Percentiles rank a stretch among this genome's conserved stretches.
phyloP scores from a whole-genome alignment of 2,888 invertebrate genomes.

The Spicauda simplicius region DNA sequence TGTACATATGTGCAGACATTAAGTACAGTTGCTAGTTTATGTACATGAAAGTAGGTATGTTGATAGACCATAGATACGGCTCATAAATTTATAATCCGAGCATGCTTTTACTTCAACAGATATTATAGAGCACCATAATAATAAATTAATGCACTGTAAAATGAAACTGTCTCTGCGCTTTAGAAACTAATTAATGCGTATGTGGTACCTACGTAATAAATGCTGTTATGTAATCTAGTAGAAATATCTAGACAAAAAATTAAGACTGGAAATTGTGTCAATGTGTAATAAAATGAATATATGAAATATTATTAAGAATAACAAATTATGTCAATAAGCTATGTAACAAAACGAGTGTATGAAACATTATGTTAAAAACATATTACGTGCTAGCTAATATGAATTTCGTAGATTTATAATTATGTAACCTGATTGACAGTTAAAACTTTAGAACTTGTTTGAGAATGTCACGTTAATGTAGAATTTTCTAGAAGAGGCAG shows the following conservation, averaged over 20 bases:
- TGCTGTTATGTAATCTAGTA: background rate
- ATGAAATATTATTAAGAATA: no score
- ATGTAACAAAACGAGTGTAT: no score
- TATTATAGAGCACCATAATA: conserved; percentile 15
- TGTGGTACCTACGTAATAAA: conserved; percentile 3
- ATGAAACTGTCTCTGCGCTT: conserved; percentile 27
- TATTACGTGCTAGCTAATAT: no score
- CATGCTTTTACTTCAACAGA: background rate
- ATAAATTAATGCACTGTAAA: conserved; percentile 26
- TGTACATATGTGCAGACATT: no score
- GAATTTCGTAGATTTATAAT: no score
- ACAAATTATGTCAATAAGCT: no score
- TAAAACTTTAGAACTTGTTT: no score
- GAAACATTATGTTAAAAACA: no score
- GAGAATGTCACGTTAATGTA: no score
- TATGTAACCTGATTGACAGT: no score
- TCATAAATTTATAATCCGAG: conserved; percentile 9
- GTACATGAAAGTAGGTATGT: background rate
- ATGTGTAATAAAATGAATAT: background rate
- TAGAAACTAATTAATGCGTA: conserved; percentile 31
- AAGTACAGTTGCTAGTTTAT: background rate
- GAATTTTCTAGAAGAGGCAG: no score
- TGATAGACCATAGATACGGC: no score
- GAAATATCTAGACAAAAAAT: conserved; percentile 19
- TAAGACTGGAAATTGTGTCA: conserved; percentile 7